Evolutionary conservation across 2,888 invertebrate genomes (phyloP), one percentile per base, ranked within the genome.

Genomic region (Drosophila birchii): DNA sequence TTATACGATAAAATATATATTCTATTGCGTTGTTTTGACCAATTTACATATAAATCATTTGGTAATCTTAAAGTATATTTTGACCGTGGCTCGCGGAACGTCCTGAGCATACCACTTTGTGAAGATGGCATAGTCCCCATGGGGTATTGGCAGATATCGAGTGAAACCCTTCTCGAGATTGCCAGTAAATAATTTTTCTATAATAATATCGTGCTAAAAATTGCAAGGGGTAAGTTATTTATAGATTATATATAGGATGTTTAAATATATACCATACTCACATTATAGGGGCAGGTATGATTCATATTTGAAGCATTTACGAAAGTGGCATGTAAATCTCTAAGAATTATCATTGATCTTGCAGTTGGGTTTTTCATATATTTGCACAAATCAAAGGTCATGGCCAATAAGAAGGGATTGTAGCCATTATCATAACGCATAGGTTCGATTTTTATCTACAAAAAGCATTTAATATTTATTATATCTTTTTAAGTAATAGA

Each of bases 231-330:
- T 6, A 20, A 5, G 38, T 23, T 23, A 14, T 44, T 8, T 23
- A 2, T 44, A 3, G 3, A 20, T 1, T 3, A 7, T 8, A 23
- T 23, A 5, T 0, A 44, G 7, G 6, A 23, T 3, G 8, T 2
- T 5, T 36, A 41, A 7, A 3, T 4, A 16, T 16, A 6, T 11
- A 73, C 74, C 12, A 6, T 11, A 73, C 74, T 57, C n/a, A 72
- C 72, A 45, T 74, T 16, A 20, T 63, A 72, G 11, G 72, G 74
- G 0, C 72, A 72, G 16, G 64, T 38, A 14, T 74, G 72, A n/a
- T 73, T 74, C 16, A 72, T 5, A 14, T 72, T 72, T 16, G 74
- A 23, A 1, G 18, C 11, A 36, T 34, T 49, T 12, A 11, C 3
- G 14, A 69, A 18, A 3, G 51, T 59, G 3, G 12, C 0, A 9